Conservation (phyloP, 1,140 invertebrate genomes). For the Macrostomum lignano region DNA sequence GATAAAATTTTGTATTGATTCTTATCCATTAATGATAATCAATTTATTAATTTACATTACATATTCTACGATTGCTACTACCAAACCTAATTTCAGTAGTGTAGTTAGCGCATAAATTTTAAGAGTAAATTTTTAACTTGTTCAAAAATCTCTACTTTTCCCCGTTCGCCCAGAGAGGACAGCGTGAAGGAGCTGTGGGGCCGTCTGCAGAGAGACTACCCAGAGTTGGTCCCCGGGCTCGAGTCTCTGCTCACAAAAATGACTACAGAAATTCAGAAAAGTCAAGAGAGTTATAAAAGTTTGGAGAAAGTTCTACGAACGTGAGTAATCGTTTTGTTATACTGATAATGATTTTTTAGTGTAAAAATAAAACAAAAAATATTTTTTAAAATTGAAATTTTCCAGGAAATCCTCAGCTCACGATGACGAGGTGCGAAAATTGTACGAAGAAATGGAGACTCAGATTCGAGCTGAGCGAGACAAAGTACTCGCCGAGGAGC, state of each 20-base stretch:
- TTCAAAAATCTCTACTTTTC: conserved; percentile 6
- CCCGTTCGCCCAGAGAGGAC: conserved; percentile 17
- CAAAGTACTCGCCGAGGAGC: conserved; percentile 23
- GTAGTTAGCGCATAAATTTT: conserved; percentile 2
- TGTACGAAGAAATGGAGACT: conserved; percentile 31
- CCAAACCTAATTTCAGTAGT: too few relatives aligned
- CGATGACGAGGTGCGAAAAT: conserved; percentile 25
- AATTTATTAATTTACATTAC: too few relatives aligned
- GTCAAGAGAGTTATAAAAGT: conserved; percentile 15
- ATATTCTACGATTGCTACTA: too few relatives aligned
- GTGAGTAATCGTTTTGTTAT: conserved; percentile 12
- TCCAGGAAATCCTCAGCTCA: conserved; percentile 20
- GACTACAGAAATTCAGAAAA: conserved; percentile 16
- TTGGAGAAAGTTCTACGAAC: conserved; percentile 22
- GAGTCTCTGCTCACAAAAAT: conserved; percentile 23
- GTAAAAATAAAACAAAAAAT: neutral
- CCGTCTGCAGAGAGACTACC: conserved; percentile 16
- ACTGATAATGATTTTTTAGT: too few relatives aligned
- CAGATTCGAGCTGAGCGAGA: conserved; percentile 29
- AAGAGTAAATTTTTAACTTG: conserved; percentile 5
- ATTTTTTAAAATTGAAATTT: conserved; percentile 1
- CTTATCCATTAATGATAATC: too few relatives aligned
- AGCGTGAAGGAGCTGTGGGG: conserved; percentile 22
- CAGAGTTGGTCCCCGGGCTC: conserved; percentile 17
- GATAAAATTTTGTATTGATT: too few relatives aligned